A percentile compares a stretch with the other conserved stretches of the same genome.
phyloP scores from a whole-genome alignment of 1,140 invertebrate species.

The Cydia strobilella region DNA sequence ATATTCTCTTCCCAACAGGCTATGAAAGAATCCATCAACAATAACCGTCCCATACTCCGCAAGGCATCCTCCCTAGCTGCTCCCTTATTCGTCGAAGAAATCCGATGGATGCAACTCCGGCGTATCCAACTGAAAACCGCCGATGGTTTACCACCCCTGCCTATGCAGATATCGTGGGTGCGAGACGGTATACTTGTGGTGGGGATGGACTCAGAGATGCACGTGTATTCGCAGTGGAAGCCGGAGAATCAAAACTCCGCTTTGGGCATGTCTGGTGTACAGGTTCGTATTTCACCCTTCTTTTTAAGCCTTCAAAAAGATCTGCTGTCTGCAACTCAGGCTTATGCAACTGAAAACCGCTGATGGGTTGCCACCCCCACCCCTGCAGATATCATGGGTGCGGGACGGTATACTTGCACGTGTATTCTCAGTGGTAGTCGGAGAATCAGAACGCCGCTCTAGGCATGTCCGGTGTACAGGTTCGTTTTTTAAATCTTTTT shows the following conservation, averaged over 20 bases:
- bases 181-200: slow-evolving; percentile 98
- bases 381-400: slow-evolving; percentile 99
- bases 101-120: slow-evolving; percentile 97
- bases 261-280: slow-evolving; percentile 48
- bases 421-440: slow-evolving; percentile 98
- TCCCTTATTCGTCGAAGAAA: slow-evolving; percentile 91
- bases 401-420: slow-evolving; percentile 99
- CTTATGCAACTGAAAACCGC: slow-evolving; percentile 95
- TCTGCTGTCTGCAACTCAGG: slow-evolving; percentile 97
- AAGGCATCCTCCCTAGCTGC: slow-evolving; percentile 93
- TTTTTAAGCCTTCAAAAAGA: slow-evolving; percentile 81
- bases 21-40: slow-evolving; percentile 90
- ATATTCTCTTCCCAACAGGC: slow-evolving; percentile 58
- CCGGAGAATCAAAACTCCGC: slow-evolving; percentile 81
- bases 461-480: slow-evolving; percentile 52
- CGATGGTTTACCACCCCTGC: slow-evolving; percentile 96
- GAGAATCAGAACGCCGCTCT: slow-evolving; percentile 77
- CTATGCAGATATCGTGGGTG: slow-evolving; percentile 99
- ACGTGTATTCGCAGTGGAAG: slow-evolving; percentile 99
- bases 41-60: slow-evolving; percentile 89
- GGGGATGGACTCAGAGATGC: slow-evolving; percentile 99
- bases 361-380: slow-evolving; percentile 96
- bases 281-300: slow-evolving; percentile 43
- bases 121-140: slow-evolving; percentile 95
- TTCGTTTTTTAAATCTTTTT: slow-evolving; percentile 30